Evolutionary conservation across 2,797 vertebrate genomes (phyloP).

Genomic region (Pipistrellus pygmaeus): DNA sequence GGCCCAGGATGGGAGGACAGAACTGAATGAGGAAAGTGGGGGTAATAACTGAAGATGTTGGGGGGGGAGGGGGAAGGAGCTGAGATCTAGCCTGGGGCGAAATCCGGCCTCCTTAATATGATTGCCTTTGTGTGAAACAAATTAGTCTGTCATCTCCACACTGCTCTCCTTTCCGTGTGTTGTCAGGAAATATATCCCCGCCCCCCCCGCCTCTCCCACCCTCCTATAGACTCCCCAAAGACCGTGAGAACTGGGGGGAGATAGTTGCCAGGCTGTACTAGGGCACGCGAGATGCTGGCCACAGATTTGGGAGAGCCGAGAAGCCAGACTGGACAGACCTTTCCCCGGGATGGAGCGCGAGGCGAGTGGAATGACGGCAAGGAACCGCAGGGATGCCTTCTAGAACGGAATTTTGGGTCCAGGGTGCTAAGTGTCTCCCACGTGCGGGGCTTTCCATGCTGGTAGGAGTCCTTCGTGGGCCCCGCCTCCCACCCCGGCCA

Average conservation of each 20-base stretch:
- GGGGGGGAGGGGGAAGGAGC: background rate
- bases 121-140: background rate
- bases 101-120: background rate
- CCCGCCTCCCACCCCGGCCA: constrained; percentile 63
- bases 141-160: background rate
- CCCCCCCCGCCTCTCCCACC: background rate
- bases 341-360: too few species aligned
- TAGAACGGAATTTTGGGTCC: background rate
- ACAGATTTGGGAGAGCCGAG: constrained; percentile 61
- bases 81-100: background rate
- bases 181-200: constrained; percentile 2
- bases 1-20: background rate
- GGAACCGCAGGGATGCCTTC: background rate
- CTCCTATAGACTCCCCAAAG: background rate
- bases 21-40: background rate
- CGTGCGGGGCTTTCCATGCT: background rate
- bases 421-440: background rate
- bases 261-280: background rate
- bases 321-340: background rate
- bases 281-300: constrained; percentile 70
- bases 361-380: background rate
- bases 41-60: background rate
- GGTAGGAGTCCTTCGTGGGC: constrained; percentile 74
- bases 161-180: background rate
- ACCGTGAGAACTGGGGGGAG: background rate